Conservation (phyloP, 1,140 invertebrate genomes). For the Dryas iulia region DNA sequence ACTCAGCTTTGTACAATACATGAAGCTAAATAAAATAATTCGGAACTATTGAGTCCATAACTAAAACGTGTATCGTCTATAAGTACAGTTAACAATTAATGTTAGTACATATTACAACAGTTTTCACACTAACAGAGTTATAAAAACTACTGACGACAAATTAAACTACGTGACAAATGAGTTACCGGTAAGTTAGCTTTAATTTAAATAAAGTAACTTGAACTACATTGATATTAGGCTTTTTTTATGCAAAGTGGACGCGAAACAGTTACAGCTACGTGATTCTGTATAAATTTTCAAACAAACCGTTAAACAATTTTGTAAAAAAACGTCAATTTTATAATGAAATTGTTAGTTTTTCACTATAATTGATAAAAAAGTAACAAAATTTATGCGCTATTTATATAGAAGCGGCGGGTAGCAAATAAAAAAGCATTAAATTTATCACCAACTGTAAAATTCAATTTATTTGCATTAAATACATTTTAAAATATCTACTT, state of each 20-base stretch:
- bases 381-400: background rate
- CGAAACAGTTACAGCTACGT: background rate
- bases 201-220: background rate
- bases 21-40: too few species aligned
- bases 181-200: background rate
- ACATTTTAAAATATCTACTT: too few species aligned
- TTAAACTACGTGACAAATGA: background rate
- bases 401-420: background rate
- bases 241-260: background rate
- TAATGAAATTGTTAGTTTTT: constrained; percentile 1
- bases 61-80: too few species aligned
- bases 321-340: background rate
- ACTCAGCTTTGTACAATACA: too few species aligned
- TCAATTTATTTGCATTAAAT: too few species aligned
- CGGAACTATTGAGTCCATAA: too few species aligned
- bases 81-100: too few species aligned
- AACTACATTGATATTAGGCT: background rate
- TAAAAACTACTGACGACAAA: background rate
- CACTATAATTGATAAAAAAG: background rate
- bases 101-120: too few species aligned
- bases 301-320: background rate
- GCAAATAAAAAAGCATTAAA: background rate
- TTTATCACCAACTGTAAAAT: too few species aligned
- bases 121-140: background rate
- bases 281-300: background rate